A percentile compares a stretch with the other conserved stretches of the same genome.
These are phyloP conservation scores for Lontra canadensis DNA, from an alignment of 2,113 vertebrate species.

Conservation along the genomic window DNA sequence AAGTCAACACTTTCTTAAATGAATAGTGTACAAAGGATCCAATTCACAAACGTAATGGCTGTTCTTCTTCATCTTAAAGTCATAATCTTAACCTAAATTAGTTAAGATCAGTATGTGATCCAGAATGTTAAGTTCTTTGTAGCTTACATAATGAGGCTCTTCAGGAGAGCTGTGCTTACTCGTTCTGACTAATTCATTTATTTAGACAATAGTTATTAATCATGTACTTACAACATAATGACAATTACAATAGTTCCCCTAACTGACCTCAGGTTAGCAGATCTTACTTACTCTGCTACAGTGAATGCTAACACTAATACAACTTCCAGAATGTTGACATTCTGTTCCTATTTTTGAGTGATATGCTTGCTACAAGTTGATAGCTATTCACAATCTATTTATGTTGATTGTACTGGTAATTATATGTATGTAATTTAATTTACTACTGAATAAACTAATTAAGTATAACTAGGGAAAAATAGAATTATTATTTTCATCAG, in stretches of 20 bases:
- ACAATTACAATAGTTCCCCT: not conserved
- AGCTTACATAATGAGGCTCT: not conserved
- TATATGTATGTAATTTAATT: constrained; percentile 1
- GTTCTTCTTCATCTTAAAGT: not conserved
- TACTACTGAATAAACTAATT: constrained; percentile 9
- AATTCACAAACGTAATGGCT: not conserved
- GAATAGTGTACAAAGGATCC: not conserved
- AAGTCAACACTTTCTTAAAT: constrained; percentile 2
- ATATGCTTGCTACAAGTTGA: not conserved
- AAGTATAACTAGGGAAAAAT: not conserved
- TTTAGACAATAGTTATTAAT: not conserved
- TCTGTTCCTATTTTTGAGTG: not conserved
- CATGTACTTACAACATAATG: not conserved
- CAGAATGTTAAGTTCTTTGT: not conserved
- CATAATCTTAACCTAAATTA: not conserved
- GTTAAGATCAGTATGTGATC: not conserved
- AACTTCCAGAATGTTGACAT: not conserved
- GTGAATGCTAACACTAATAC: not conserved
- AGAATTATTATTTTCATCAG: not conserved
- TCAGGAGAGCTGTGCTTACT: not conserved
- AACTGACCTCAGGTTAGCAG: not conserved
- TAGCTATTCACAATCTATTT: not conserved
- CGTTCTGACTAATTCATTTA: not conserved
- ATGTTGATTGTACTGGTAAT: not conserved
- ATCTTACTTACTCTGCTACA: not conserved